These are phyloP conservation scores for Bembecia ichneumoniformis DNA, from an alignment of 2,888 invertebrate species.

Conservation along the genomic window DNA sequence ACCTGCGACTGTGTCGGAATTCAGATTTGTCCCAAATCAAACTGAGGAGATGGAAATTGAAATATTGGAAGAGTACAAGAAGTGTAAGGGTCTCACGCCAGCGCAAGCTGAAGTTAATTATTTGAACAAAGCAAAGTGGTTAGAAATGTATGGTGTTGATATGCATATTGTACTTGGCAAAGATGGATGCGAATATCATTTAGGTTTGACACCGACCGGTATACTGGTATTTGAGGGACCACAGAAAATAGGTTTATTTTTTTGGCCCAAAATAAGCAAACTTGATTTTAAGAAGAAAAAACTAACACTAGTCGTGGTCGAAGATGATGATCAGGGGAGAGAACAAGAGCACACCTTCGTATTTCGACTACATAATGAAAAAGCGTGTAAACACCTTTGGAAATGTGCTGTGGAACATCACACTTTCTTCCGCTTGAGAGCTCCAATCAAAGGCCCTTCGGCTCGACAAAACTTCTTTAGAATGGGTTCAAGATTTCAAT, in stretches of 20 bases:
- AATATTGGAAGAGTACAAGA: conserved; percentile 92
- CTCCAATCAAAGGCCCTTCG: conserved; percentile 89
- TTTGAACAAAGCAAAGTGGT: conserved; percentile 95
- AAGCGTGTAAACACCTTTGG: conserved; percentile 99
- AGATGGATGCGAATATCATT: conserved; percentile 95
- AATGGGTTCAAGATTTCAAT: conserved; percentile 97
- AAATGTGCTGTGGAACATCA: conserved; percentile 99
- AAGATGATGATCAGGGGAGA: conserved; percentile 96
- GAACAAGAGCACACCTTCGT: conserved; percentile 99
- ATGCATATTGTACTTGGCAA: conserved; percentile 98
- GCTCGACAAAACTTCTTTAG: conserved; percentile 96
- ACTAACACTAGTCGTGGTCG: conserved; percentile 95
- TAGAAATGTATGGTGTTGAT: conserved; percentile 99
- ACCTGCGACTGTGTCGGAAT: conserved; percentile 98
- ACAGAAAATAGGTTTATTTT: conserved; percentile 98
- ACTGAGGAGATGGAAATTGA: conserved; percentile 96
- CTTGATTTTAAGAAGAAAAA: conserved; percentile 99
- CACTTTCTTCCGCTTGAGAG: conserved; percentile 96
- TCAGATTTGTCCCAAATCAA: conserved; percentile 96
- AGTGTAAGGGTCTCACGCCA: conserved; percentile 88
- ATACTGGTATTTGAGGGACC: conserved; percentile 97
- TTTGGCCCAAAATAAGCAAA: conserved; percentile 99
- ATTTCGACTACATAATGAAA: conserved; percentile 94
- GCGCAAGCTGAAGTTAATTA: conserved; percentile 96
- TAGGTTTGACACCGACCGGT: conserved; percentile 98